Conservation (phyloP, 2,797 vertebrate species). For the Craterocephalus amniculus region DNA sequence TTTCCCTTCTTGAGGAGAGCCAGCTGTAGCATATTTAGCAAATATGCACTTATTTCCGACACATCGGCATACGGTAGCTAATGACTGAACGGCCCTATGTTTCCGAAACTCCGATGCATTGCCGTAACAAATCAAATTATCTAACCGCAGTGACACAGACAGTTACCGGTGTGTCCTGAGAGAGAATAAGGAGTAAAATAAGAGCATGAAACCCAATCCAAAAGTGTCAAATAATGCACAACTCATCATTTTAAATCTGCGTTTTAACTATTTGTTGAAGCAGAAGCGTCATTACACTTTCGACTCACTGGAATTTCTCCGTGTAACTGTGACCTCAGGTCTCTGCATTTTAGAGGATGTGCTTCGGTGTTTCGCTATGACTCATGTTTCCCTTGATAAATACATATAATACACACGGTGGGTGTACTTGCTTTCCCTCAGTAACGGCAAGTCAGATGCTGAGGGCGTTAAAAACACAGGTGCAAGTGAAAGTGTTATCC, state of each 20-base stretch:
- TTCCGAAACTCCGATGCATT: slow-evolving; percentile 62
- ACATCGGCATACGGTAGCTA: slow-evolving; percentile 9
- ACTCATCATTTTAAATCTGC: slow-evolving; percentile 49
- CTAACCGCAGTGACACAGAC: slow-evolving; percentile 57
- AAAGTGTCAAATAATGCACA: not conserved
- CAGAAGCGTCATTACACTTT: slow-evolving; percentile 58
- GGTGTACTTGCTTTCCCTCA: slow-evolving; percentile 58
- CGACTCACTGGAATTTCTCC: slow-evolving; percentile 59
- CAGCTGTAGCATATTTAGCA: slow-evolving; percentile 65
- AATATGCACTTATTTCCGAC: slow-evolving; percentile 34
- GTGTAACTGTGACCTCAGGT: slow-evolving; percentile 53
- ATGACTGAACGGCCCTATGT: slow-evolving; percentile 46
- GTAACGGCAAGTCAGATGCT: slow-evolving; percentile 57
- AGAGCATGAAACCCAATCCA: not conserved
- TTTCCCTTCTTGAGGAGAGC: slow-evolving; percentile 65
- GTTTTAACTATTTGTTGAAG: slow-evolving; percentile 54
- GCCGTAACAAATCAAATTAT: slow-evolving; percentile 55
- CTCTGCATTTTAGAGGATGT: slow-evolving; percentile 61
- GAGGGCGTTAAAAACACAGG: slow-evolving; percentile 60
- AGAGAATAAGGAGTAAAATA: slow-evolving; percentile 16
- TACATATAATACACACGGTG: slow-evolving; percentile 53
- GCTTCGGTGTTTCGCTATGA: slow-evolving; percentile 63
- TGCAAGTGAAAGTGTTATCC: slow-evolving; percentile 64
- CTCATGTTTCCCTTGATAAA: slow-evolving; percentile 63
- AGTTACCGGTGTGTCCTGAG: slow-evolving; percentile 40